A percentile compares a stretch with the other conserved stretches of the same genome.
Conservation (phyloP, 2,113 vertebrate species). For the Asarcornis scutulata region DNA sequence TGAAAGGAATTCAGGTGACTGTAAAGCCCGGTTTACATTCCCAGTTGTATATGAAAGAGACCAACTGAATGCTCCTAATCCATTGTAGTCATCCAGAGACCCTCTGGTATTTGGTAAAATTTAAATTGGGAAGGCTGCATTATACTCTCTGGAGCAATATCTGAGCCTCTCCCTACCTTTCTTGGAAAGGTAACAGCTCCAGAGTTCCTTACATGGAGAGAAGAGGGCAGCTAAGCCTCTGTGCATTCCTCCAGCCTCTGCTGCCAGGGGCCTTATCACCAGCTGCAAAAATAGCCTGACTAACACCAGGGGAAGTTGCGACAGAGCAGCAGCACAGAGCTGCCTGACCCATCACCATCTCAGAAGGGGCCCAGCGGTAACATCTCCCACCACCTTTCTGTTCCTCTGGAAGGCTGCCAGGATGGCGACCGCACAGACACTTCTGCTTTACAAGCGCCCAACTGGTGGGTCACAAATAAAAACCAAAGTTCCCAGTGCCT, state of each 20-base stretch:
- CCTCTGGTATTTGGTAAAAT: slow-evolving; percentile 60
- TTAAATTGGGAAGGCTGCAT: slow-evolving; percentile 62
- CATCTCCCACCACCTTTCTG: neutral
- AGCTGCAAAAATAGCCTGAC: slow-evolving; percentile 81
- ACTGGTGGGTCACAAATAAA: slow-evolving; percentile 8
- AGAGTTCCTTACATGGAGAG: slow-evolving; percentile 79
- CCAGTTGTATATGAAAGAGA: slow-evolving; percentile 4
- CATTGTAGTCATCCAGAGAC: slow-evolving; percentile 49
- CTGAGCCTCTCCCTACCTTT: slow-evolving; percentile 67
- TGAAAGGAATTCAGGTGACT: slow-evolving; percentile 40
- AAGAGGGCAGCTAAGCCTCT: slow-evolving; percentile 64
- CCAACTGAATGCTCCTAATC: slow-evolving; percentile 29
- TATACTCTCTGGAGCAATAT: slow-evolving; percentile 41
- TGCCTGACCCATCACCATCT: slow-evolving; percentile 6
- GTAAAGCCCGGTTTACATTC: slow-evolving; percentile 28
- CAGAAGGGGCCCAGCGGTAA: neutral
- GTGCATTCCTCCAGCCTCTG: slow-evolving; percentile 72
- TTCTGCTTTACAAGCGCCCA: neutral
- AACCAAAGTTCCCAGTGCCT: neutral
- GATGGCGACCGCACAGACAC: neutral
- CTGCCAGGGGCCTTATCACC: slow-evolving; percentile 79
- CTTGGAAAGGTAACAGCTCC: slow-evolving; percentile 76
- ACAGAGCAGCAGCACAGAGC: slow-evolving; percentile 30
- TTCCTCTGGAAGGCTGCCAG: slow-evolving; percentile 1
- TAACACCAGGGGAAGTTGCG: slow-evolving; percentile 69